These are phyloP conservation scores for Conomelus anceps DNA, from an alignment of 2,888 invertebrate species.

Conservation along the genomic window DNA sequence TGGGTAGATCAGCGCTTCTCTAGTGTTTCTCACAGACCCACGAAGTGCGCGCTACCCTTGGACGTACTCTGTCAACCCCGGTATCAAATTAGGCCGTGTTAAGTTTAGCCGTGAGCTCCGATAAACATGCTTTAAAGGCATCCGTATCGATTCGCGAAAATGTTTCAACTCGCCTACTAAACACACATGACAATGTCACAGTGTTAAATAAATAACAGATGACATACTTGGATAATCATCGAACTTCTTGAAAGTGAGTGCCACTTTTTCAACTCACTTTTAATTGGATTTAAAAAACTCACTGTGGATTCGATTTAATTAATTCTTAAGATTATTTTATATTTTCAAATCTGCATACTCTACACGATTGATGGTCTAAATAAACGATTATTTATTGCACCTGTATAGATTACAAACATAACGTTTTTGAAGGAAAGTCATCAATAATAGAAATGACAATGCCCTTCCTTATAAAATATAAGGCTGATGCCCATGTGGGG, in stretches of 20 bases:
- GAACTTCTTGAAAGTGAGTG: background rate
- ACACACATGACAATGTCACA: background rate
- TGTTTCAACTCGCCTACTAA: background rate
- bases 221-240: background rate
- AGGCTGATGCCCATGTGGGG: no score
- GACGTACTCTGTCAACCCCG: background rate
- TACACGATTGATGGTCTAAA: no score
- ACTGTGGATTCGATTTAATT: no score
- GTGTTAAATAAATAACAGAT: background rate
- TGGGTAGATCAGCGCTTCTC: background rate
- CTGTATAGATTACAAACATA: no score
- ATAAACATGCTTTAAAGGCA: no score
- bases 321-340: no score
- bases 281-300: background rate
- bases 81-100: background rate
- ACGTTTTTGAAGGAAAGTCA: no score
- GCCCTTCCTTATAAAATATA: no score
- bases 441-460: no score
- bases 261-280: background rate
- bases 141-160: background rate
- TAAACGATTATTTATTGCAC: no score
- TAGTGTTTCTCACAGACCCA: background rate
- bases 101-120: background rate
- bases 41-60: background rate
- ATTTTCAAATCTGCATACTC: no score